Evolutionary conservation across 1,140 invertebrate genomes (phyloP).

Genomic region (Theocolax elegans): DNA sequence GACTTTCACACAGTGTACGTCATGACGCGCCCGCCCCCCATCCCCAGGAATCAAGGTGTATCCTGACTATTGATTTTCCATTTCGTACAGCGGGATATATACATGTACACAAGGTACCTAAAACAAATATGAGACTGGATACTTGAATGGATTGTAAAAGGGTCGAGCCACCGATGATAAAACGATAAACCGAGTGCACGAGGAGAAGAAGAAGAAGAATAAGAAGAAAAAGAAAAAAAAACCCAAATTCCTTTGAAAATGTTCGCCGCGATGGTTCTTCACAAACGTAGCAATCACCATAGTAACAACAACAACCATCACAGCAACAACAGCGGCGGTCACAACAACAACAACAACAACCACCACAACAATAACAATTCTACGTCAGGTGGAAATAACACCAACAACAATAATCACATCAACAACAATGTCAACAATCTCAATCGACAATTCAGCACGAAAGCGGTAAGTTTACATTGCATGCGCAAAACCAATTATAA

Average conservation of each 20-base stretch:
- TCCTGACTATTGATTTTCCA: too few species aligned
- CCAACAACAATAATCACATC: slow-evolving; percentile 52
- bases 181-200: not conserved
- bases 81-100: too few species aligned
- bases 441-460: slow-evolving; percentile 35
- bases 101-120: too few species aligned
- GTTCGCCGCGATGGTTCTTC: slow-evolving; percentile 66
- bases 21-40: too few species aligned
- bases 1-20: too few species aligned
- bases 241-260: too few species aligned
- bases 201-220: not conserved
- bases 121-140: slow-evolving; percentile 9
- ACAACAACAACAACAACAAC: slow-evolving; percentile 56
- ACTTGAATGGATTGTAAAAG: not conserved
- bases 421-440: slow-evolving; percentile 30
- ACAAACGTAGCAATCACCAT: slow-evolving; percentile 61
- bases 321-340: slow-evolving; percentile 57
- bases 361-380: slow-evolving; percentile 50
- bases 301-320: slow-evolving; percentile 57
- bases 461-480: slow-evolving; percentile 56
- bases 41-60: too few species aligned
- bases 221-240: too few species aligned
- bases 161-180: not conserved
- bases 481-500: slow-evolving; percentile 16
- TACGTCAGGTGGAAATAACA: slow-evolving; percentile 55